A percentile compares a stretch with the other conserved stretches of the same genome.
These are phyloP conservation scores for Apteryx mantelli DNA, from an alignment of 2,113 vertebrate genomes.

Conservation along the genomic window DNA sequence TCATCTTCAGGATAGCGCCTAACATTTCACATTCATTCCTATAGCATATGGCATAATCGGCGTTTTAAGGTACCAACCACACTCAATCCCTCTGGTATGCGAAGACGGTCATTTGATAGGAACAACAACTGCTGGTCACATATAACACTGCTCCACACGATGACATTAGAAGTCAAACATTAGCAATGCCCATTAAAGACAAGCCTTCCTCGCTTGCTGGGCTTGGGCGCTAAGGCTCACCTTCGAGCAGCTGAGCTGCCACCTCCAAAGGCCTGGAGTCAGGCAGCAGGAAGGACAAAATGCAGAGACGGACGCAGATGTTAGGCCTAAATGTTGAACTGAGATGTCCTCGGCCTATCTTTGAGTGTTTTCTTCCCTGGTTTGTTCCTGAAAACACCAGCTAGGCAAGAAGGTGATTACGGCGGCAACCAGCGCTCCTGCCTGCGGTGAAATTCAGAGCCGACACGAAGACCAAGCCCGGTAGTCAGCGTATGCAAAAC, in stretches of 20 bases:
- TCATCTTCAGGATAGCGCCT: neutral
- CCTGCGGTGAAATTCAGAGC: accelerated
- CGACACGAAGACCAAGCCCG: accelerated
- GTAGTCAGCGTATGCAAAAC: neutral
- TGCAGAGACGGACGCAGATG: neutral
- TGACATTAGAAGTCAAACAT: neutral
- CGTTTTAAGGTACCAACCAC: neutral
- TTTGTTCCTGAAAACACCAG: neutral
- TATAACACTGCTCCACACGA: neutral
- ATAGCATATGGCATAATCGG: accelerated
- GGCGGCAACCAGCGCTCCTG: neutral
- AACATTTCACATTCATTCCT: neutral
- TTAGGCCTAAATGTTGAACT: neutral
- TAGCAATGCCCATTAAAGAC: neutral
- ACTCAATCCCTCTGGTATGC: neutral
- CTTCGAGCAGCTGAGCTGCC: accelerated
- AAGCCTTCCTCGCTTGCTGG: neutral
- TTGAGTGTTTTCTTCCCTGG: neutral
- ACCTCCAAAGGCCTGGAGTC: accelerated
- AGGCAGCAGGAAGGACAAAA: neutral
- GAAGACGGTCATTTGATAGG: neutral
- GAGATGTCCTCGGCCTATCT: neutral
- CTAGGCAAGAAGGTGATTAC: neutral
- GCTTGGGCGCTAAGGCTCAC: accelerated
- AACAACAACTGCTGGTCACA: neutral